Base-by-base conservation (phyloP, 2,113 vertebrate species). In the Picathartes gymnocephalus region DNA sequence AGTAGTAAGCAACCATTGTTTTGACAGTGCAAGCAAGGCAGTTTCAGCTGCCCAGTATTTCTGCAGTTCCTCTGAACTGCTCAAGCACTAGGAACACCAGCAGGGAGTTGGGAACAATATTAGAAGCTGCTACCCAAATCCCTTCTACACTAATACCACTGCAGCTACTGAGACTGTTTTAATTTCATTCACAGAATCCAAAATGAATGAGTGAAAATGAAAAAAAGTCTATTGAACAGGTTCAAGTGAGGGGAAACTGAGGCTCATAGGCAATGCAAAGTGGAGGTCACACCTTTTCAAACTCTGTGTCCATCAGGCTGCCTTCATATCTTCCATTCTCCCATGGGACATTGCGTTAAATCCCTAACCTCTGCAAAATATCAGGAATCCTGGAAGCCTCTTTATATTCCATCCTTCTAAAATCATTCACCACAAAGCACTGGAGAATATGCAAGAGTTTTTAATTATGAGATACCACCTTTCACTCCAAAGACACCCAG, bases 391-490 rank as follows among this genome's bases (percentile, higher is more conserved):
- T 28, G 31, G 76, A 91, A 78, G 7, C 18, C 5, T 77, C 66
- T 73, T 88, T 77, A 61, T 1, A 3, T 16, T 71, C 39, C 11
- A 54, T 78, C 39, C 42, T 79, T 87, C 48, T 62, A 51, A 89
- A 96, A 60, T 8, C 33, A 12, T 87, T 91, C 39, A 61, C 65
- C 69, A 76, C 72, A 88, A 76, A 79, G 33, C 61, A 42, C 92
- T 62, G 58, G 87, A 85, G 78, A 90, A 35, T 56, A 4, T 56
- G 51, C n/a, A 80, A 28, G 40, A 89, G 27, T 72, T 53, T 66
- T 81, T 86, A 85, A 69, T 48, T 27, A 64, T 70, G 45, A 73
- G 51, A 24, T 88, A 90, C 83, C 74, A 56, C 85, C 64, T 96
- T 88, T 92, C 85, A 51, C 56, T 56, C 74, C 64, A 66, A 88